Conservation (phyloP, 1,140 invertebrate species). For the Ceratoteleas bidentatus region DNA sequence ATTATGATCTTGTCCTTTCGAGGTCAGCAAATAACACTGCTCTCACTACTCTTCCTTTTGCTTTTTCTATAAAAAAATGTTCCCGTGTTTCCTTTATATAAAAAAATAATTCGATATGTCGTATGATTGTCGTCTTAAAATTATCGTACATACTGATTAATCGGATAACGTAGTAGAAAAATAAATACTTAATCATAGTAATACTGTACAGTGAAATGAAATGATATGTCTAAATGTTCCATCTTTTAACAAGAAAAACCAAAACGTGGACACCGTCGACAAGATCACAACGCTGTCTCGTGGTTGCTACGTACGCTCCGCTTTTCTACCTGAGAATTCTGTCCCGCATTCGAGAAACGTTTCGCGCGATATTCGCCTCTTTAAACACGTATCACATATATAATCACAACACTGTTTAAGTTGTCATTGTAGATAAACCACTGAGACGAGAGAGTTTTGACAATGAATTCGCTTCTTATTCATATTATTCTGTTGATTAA, state of each 20-base stretch:
- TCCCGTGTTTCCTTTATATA: too few species aligned
- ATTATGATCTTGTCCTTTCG: slow-evolving; percentile 69
- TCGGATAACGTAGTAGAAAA: slow-evolving; percentile 2
- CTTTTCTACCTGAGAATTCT: too few species aligned
- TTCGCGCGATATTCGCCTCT: slow-evolving; percentile 23
- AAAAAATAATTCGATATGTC: slow-evolving; percentile 56
- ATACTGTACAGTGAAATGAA: slow-evolving; percentile 32
- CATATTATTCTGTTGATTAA: slow-evolving; percentile 44
- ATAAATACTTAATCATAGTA: slow-evolving; percentile 36
- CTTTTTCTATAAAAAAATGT: slow-evolving; percentile 8
- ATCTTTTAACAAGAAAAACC: not conserved
- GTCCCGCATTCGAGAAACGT: too few species aligned
- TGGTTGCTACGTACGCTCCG: slow-evolving; percentile 1
- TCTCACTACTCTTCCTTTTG: slow-evolving; percentile 15
- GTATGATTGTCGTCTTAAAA: slow-evolving; percentile 49
- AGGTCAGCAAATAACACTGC: slow-evolving; percentile 9
- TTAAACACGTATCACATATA: slow-evolving; percentile 79
- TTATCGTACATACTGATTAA: slow-evolving; percentile 4
- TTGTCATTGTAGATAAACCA: slow-evolving; percentile 73
- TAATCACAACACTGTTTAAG: slow-evolving; percentile 75
- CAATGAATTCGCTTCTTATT: slow-evolving; percentile 53
- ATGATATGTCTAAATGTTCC: too few species aligned
- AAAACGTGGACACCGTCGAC: slow-evolving; percentile 39
- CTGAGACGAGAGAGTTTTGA: slow-evolving; percentile 67
- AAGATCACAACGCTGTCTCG: slow-evolving; percentile 49